A percentile compares a stretch with the other conserved stretches of the same genome.
phyloP scores from a whole-genome alignment of 2,888 invertebrate species.

The Schizotus pectinicornis region DNA sequence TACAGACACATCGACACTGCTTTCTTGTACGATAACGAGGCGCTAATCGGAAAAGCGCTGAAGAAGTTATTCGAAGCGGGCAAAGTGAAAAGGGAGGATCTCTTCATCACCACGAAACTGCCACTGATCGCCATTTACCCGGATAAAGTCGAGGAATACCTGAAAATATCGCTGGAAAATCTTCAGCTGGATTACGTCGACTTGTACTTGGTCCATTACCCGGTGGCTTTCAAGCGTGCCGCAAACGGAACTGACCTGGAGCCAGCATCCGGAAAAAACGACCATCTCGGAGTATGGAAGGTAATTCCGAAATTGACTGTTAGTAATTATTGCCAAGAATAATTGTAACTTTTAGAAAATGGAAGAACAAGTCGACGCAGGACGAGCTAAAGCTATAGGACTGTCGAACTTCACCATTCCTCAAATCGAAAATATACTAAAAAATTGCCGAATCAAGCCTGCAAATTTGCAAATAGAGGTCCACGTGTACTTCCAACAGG shows the following conservation, averaged over 20 bases:
- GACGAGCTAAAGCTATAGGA: slow-evolving; percentile 77
- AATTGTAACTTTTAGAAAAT: slow-evolving; percentile 59
- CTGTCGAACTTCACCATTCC: slow-evolving; percentile 77
- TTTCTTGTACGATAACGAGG: slow-evolving; percentile 76
- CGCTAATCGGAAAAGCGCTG: slow-evolving; percentile 72
- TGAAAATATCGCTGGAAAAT: slow-evolving; percentile 40
- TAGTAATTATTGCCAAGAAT: no score
- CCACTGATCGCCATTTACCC: slow-evolving; percentile 67
- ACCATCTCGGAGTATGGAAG: slow-evolving; percentile 39
- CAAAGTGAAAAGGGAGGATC: slow-evolving; percentile 72
- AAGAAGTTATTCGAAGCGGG: slow-evolving; percentile 72
- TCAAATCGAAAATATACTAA: slow-evolving; percentile 71
- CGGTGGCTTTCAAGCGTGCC: slow-evolving; percentile 33
- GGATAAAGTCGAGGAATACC: slow-evolving; percentile 49
- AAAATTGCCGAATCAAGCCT: slow-evolving; percentile 65
- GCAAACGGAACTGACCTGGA: neutral
- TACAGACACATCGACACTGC: slow-evolving; percentile 86
- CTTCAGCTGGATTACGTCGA: slow-evolving; percentile 43
- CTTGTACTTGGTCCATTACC: slow-evolving; percentile 43
- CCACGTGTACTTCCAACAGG: slow-evolving; percentile 60
- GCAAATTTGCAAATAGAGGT: slow-evolving; percentile 72
- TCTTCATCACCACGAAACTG: slow-evolving; percentile 84
- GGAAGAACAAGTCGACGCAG: slow-evolving; percentile 68
- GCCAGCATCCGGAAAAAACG: slow-evolving; percentile 47
- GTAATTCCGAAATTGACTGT: slow-evolving; percentile 15